Base-by-base conservation (phyloP, 1,140 invertebrate species). In the Leptonema lineaticorne region DNA sequence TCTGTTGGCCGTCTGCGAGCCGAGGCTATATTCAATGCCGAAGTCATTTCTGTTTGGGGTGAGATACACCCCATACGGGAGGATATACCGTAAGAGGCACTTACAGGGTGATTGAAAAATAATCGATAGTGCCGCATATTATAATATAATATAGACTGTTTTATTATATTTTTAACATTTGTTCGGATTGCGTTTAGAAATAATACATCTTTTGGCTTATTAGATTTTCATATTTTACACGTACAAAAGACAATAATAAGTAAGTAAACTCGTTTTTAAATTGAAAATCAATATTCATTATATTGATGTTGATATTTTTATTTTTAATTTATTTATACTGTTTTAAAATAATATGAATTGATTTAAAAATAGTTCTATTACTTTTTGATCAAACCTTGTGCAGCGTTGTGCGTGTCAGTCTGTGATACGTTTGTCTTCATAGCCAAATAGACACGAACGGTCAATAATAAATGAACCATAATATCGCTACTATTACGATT, bases 391-490 rank as follows among this genome's bases (percentile, higher is more conserved):
- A 20, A 3, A 20, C 46, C n/a, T n/a, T 1, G 46, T 22, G 18
- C 22, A 48, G 22, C 9, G 18, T 22, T 22, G 50, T 59, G 53
- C 65, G 56, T 67, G 65, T 67, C 30, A 48, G 5, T 14, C n/a
- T 48, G 30, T 58, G 65, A 58, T 67, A 67, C 45, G 64, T 67
- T 67, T 67, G 53, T 45, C 30, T 67, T 59, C 65, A 59, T 59
- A 67, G 29, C 27, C 24, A 67, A 67, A 67, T 57, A 28, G 65
- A 67, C 65, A 59, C 30, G 37, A 62, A 37, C 37, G 65, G 65
- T 67, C 65, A 67, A 67, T 67, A 67, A 67, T 67, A 67, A 67
- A 67, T 67, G 65, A 67, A 67, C 65, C 65, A 67, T 67, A 67
- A 67, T 67, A 67, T 59, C 56, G 65, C 53, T 67, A 58, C 65